Base-by-base conservation (phyloP, 2,113 vertebrate genomes). In the Gobio gobio region DNA sequence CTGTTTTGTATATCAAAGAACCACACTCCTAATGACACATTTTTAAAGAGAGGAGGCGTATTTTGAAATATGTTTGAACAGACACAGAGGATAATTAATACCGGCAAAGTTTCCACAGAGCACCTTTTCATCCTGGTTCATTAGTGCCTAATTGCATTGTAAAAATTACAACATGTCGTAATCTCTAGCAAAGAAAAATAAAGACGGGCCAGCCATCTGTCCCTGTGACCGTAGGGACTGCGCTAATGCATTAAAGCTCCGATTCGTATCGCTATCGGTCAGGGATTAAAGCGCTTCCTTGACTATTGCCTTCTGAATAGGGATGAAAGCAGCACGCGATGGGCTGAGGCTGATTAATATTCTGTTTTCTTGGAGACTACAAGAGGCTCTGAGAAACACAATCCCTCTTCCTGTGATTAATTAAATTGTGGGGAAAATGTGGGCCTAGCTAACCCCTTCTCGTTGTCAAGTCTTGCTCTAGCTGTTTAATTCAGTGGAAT, bases 401-500 rank as follows among this genome's bases (percentile, higher is more conserved):
- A 70, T 84, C 83, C 33, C 26, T 82, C 63, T 78, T 49, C 40
- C 24, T 83, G 66, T 61, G 61, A 88, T 86, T 79, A 83, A 70
- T 87, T 85, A 26, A 61, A 83, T 64, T 64, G 56, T 22, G 73
- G 24, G 49, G 72, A 36, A 82, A 85, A 82, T 36, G 26, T 49
- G 24, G 72, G 10, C 16, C 36, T 78, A 8, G n/a, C 14, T 75
- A 73, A 70, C 43, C 63, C 54, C 64, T 45, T 56, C 59, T n/a
- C 24, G 16, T 73, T 54, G 68, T 82, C 14, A 49, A 54, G 24
- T 56, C 45, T 43, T 82, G 56, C 75, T 59, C 51, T n/a, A 54
- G 81, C 54, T 85, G 78, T 83, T 83, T 83, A 85, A 79, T 85
- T 81, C 49, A 74, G 81, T 83, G 64, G 82, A 73, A 85, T 49